Percentiles rank a stretch among this genome's conserved stretches.
Conservation (phyloP, 2,113 vertebrate genomes). For the Colaptes auratus region DNA sequence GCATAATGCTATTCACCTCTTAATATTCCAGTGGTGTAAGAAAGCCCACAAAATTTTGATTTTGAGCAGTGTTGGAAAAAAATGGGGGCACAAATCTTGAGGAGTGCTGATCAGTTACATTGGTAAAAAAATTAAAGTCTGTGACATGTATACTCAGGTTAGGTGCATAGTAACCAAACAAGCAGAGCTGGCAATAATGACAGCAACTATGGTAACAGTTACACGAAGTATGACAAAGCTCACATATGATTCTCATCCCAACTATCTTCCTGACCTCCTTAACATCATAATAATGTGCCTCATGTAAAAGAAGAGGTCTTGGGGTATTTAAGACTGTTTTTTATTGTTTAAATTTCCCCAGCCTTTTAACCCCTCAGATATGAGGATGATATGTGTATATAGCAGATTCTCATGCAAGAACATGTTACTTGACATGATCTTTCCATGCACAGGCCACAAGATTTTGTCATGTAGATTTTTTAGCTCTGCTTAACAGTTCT, state of each 20-base stretch:
- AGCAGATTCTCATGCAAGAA: neutral
- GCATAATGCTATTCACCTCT: too few relatives aligned
- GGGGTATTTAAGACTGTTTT: neutral
- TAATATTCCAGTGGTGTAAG: too few relatives aligned
- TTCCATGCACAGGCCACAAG: too few relatives aligned
- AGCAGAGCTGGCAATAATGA: neutral
- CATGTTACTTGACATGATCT: neutral
- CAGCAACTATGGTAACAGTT: neutral
- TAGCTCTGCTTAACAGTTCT: neutral
- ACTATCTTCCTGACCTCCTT: neutral
- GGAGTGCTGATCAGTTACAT: too few relatives aligned
- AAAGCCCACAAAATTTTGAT: too few relatives aligned
- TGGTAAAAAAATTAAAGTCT: too few relatives aligned
- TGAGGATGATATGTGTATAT: rapidly evolving
- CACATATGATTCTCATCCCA: neutral
- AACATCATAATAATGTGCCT: too few relatives aligned
- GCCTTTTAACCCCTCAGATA: neutral
- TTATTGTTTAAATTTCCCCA: neutral
- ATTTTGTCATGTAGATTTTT: neutral
- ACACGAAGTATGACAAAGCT: neutral
- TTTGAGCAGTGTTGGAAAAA: too few relatives aligned
- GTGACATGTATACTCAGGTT: too few relatives aligned
- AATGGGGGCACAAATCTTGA: too few relatives aligned
- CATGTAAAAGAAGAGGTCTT: neutral
- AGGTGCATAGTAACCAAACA: neutral